Evolutionary conservation across 2,888 invertebrate genomes (phyloP).

Genomic region (Acrobasis suavella): DNA sequence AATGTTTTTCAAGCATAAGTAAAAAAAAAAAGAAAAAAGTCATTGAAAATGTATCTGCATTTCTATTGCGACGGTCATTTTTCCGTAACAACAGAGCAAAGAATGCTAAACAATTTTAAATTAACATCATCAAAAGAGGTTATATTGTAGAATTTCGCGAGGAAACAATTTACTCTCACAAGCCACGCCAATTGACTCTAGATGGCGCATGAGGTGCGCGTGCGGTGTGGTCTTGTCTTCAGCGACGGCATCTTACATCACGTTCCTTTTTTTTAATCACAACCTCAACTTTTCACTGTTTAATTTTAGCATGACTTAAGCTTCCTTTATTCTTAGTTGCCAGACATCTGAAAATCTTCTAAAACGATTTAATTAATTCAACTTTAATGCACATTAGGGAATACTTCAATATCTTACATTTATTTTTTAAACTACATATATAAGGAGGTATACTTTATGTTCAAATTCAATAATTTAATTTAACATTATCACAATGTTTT

Average conservation of each 20-base stretch:
- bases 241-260: conserved; percentile 49
- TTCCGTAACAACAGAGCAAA: neutral
- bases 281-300: conserved; percentile 30
- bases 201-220: conserved; percentile 69
- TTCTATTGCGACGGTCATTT: neutral
- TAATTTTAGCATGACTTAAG: conserved; percentile 38
- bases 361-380: neutral
- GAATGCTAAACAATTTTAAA: conserved; percentile 6
- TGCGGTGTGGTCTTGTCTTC: conserved; percentile 74
- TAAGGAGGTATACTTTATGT: neutral
- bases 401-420: too few species aligned
- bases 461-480: conserved; percentile 23
- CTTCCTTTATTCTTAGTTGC: conserved; percentile 44
- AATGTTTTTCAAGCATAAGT: too few species aligned
- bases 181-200: conserved; percentile 74
- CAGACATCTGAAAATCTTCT: conserved; percentile 17
- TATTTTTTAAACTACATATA: too few species aligned
- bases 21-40: neutral
- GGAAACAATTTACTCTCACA: conserved; percentile 62
- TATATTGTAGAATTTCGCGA: conserved; percentile 45
- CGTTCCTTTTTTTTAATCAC: conserved; percentile 58
- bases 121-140: conserved; percentile 12
- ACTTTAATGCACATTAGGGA: neutral
- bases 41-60: neutral
- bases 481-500: conserved; percentile 26